Base-by-base conservation (phyloP, 2,888 invertebrate species). In the Galeruca laticollis region DNA sequence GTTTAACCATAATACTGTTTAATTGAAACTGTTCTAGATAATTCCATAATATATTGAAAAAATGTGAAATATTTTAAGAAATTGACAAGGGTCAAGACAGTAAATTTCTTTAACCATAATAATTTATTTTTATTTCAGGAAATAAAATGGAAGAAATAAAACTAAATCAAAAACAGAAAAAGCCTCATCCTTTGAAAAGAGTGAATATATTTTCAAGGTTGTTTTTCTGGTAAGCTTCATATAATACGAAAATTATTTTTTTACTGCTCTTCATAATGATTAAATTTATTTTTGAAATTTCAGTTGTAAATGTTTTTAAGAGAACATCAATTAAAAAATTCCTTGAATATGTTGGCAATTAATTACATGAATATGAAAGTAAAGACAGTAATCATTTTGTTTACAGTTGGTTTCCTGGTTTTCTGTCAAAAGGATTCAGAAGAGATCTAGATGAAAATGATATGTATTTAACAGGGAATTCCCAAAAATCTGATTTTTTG, bases 401-500 rank as follows among this genome's bases (percentile, higher is more conserved):
- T 82, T 84, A 61, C 75, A 88, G 88, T 79, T 89, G 88, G 88
- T 81, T 87, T 1, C 79, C 87, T 60, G 86, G 86, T 3, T 78
- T 87, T 26, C 87, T 89, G 74, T 78, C 81, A 47, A 85, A 86
- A 75, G 88, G 88, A 2, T 80, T 81, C 54, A 86, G 81, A 72
- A 82, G 84, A 60, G 87, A 87, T 66, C 78, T 89, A 47, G 84
- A 83, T 54, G 85, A 87, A 64, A 81, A 85, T 56, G 89, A 89
- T 78, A 81, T 89, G 37, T 87, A 86, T 43, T 37, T 49, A 51
- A 67, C 63, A 1, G 33, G 60, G 31, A 35, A 21, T 37, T 56
- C 71, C 6, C 71, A 71, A 54, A 52, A 68, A 68, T 71, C 71
- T 4, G 40, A 69, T 26, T 33, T 40, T 11, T 77, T 88, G n/a